Percentiles rank a stretch among this genome's conserved stretches.
phyloP scores from a whole-genome alignment of 2,888 invertebrate species.

The Agriopis leucophaearia region DNA sequence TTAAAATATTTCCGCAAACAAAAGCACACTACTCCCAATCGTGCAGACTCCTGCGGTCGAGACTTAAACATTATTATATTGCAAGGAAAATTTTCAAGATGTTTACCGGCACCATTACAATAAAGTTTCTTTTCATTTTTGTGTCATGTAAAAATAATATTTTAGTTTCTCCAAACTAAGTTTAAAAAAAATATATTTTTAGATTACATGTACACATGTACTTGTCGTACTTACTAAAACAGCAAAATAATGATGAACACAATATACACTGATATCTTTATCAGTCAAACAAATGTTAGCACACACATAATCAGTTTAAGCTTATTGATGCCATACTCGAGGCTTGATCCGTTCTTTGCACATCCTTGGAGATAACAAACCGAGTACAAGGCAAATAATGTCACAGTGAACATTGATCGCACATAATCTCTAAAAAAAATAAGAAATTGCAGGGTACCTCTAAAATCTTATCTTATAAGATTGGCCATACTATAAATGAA shows the following conservation, averaged over 20 bases:
- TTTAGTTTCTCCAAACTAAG: not conserved
- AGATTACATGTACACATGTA: not conserved
- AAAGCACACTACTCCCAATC: no score
- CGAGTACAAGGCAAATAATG: constrained; percentile 24
- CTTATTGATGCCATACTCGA: constrained; percentile 14
- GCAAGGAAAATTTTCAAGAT: no score
- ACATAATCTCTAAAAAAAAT: not conserved
- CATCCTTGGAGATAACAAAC: constrained; percentile 21
- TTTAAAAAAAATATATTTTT: not conserved
- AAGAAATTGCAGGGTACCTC: not conserved
- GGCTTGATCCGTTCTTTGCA: constrained; percentile 2
- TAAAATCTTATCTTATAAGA: not conserved
- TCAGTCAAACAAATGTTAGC: constrained; percentile 3
- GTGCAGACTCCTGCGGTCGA: no score
- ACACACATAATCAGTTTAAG: constrained; percentile 12
- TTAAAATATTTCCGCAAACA: no score
- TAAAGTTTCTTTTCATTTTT: no score
- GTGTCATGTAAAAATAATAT: not conserved
- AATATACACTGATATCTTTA: constrained; percentile 5
- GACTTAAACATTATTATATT: no score
- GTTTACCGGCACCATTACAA: no score
- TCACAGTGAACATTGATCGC: constrained; percentile 1
- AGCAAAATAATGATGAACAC: constrained; percentile 11
- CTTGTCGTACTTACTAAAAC: not conserved
- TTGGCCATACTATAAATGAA: not conserved